Evolutionary conservation across 2,113 vertebrate genomes (phyloP), one percentile per base, ranked within the genome.

Genomic region (Ancistrus triradiatus): DNA sequence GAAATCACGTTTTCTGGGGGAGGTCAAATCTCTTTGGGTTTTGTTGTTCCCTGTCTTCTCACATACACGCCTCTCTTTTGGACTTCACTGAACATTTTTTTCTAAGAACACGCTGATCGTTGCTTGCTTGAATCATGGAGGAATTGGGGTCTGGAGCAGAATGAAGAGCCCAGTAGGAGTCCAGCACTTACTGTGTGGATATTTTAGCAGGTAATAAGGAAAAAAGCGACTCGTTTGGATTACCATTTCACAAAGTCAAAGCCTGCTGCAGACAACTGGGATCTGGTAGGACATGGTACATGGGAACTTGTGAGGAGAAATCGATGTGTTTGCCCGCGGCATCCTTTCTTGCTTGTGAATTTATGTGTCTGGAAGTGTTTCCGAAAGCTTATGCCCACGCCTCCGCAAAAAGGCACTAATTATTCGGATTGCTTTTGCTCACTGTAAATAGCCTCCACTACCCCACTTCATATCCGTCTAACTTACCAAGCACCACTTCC

Each of bases 381-480:
- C 78, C 80, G 73, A 83, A 87, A 77, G 85, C 81, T 89, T 85
- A 85, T 87, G 83, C 87, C 88, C 87, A 87, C 87, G 83, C 70
- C 78, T 28, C 40, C 28, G 71, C 59, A 75, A 64, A 81, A 83
- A 84, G 84, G 74, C 79, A 84, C 81, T 83, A 83, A 84, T 84
- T 81, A 79, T 84, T 80, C 70, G 71, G 78, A 80, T 77, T 74
- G 83, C 85, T 86, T 85, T 83, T 88, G 86, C 88, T 90, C 85
- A 82, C 85, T 89, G 82, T 57, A 68, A 62, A 69, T 8, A 79
- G 63, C 52, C 62, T 58, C 21, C 63, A 38, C 57, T 61, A 62
- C 42, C 31, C 14, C 31, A 69, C 42, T 63, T 46, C 72, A 63
- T 61, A 66, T 57, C 52, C 40, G 61, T 60, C 59, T 75, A 75